Evolutionary conservation across 2,888 invertebrate genomes (phyloP).

Genomic region (Cerastoderma edule): DNA sequence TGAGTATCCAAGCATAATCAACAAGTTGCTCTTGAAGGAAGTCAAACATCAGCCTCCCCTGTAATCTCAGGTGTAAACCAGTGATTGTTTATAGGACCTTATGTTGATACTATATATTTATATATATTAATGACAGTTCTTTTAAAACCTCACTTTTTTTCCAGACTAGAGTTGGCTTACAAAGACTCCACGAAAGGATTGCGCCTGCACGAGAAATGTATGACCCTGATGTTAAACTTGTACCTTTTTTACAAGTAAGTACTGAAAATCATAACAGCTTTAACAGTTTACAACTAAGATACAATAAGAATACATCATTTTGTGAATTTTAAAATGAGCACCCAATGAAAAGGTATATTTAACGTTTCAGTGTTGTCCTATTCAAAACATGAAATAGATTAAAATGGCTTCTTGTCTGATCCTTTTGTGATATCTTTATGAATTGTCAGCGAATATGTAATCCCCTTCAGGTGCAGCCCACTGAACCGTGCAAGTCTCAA

Average conservation of each 20-base stretch:
- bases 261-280: no score
- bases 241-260: constrained; percentile 47
- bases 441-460: neutral
- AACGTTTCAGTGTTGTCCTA: no score
- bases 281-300: neutral
- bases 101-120: no score
- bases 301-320: neutral
- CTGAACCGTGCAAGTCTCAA: constrained; percentile 40
- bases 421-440: neutral
- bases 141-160: no score
- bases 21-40: neutral
- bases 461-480: constrained; percentile 32
- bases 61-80: no score
- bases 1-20: no score
- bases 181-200: constrained; percentile 24
- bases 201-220: constrained; percentile 20
- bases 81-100: no score
- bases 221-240: constrained; percentile 29
- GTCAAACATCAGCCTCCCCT: no score
- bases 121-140: no score
- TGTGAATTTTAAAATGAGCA: neutral
- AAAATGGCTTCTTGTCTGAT: neutral
- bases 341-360: neutral
- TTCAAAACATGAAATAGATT: no score
- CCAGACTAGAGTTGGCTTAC: constrained; percentile 27